phyloP scores from a whole-genome alignment of 2,797 vertebrate species.

The Labroides dimidiatus region DNA sequence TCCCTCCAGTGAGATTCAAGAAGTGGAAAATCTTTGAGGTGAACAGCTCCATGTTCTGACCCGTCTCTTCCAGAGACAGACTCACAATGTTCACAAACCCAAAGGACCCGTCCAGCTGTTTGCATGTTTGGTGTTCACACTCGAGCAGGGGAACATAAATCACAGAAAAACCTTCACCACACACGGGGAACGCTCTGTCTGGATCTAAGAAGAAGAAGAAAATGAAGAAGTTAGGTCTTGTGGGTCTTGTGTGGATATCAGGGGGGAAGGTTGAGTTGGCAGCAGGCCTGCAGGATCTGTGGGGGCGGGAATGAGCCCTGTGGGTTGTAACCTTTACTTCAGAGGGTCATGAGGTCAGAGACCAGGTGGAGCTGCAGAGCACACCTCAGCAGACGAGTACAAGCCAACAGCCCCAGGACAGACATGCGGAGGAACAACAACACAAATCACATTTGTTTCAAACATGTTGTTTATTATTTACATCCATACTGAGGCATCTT shows the following conservation, averaged over 20 bases:
- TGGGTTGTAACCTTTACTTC: slow-evolving; percentile 41
- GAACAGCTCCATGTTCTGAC: neutral
- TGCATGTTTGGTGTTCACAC: neutral
- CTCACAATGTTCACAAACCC: slow-evolving; percentile 10
- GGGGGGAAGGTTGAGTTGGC: neutral
- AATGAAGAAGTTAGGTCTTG: neutral
- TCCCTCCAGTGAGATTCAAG: too few relatives aligned
- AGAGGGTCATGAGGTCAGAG: slow-evolving; percentile 51
- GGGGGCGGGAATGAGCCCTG: slow-evolving; percentile 28
- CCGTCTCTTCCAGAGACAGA: slow-evolving; percentile 10
- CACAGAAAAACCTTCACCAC: slow-evolving; percentile 1
- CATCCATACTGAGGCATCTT: slow-evolving; percentile 20
- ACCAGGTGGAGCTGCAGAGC: slow-evolving; percentile 52
- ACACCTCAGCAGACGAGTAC: neutral
- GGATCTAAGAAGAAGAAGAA: slow-evolving; percentile 28
- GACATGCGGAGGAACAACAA: neutral
- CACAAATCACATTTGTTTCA: slow-evolving; percentile 1
- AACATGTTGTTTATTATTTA: slow-evolving; percentile 1
- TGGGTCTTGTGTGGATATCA: slow-evolving; percentile 14
- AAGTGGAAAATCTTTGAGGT: too few relatives aligned
- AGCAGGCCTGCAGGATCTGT: slow-evolving; percentile 10
- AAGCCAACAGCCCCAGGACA: neutral
- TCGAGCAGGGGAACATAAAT: neutral
- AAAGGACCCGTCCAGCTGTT: neutral
- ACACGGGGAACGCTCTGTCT: neutral